Percentiles rank a stretch among this genome's conserved stretches.
These are phyloP conservation scores for Pygocentrus nattereri DNA, from an alignment of 2,797 vertebrate genomes.

Conservation along the genomic window DNA sequence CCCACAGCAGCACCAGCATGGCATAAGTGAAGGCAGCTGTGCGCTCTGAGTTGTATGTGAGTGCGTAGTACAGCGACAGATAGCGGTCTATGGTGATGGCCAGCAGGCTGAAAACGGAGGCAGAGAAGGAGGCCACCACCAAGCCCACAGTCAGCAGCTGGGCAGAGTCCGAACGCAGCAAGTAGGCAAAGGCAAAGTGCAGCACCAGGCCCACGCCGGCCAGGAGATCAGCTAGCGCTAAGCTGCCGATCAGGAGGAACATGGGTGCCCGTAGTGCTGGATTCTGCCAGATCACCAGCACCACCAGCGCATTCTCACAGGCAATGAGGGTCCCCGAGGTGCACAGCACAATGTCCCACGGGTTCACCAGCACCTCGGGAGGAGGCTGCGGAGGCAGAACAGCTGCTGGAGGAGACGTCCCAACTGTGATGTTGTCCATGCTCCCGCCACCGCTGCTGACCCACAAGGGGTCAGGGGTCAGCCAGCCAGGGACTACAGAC, in stretches of 20 bases:
- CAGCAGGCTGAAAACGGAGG: constrained; percentile 96
- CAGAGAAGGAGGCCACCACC: constrained; percentile 97
- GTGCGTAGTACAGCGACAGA: constrained; percentile 96
- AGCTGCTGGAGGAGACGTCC: constrained; percentile 77
- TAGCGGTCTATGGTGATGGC: constrained; percentile 99
- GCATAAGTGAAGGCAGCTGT: constrained; percentile 96
- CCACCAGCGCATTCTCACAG: constrained; percentile 96
- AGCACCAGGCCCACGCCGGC: constrained; percentile 94
- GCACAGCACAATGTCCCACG: constrained; percentile 98
- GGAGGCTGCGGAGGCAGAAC: constrained; percentile 79
- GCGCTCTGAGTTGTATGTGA: constrained; percentile 97
- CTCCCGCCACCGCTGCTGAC: constrained; percentile 77
- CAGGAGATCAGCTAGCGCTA: constrained; percentile 96
- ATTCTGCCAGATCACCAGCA: constrained; percentile 99
- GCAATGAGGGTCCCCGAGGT: constrained; percentile 96
- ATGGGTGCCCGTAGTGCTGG: constrained; percentile 94
- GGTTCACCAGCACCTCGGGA: constrained; percentile 87
- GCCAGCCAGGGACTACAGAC: constrained; percentile 89
- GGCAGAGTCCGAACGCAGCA: constrained; percentile 92
- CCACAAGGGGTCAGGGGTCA: constrained; percentile 86
- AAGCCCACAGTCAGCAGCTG: constrained; percentile 94
- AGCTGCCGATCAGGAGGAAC: constrained; percentile 97
- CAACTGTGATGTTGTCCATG: constrained; percentile 85
- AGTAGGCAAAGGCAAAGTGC: constrained; percentile 95
- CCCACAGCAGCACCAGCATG: constrained; percentile 96